Conservation (phyloP, 2,888 invertebrate species). For the Linnaemya tessellans region DNA sequence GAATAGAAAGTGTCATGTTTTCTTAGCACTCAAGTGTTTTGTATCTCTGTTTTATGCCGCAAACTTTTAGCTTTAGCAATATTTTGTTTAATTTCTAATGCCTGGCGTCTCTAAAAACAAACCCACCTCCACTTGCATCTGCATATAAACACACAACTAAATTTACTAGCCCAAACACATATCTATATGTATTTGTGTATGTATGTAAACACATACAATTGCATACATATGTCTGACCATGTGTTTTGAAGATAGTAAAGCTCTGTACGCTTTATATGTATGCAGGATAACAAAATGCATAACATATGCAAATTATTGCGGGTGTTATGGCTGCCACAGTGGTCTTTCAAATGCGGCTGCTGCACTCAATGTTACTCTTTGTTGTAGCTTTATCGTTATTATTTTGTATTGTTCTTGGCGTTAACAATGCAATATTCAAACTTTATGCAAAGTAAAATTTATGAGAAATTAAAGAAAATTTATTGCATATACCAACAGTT, state of each 20-base stretch:
- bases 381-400: slow-evolving; percentile 61
- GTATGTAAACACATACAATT: too few relatives aligned
- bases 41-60: slow-evolving; percentile 42
- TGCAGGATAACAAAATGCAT: slow-evolving; percentile 66
- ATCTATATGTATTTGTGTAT: not conserved
- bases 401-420: slow-evolving; percentile 71
- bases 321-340: slow-evolving; percentile 63
- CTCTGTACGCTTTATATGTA: slow-evolving; percentile 49
- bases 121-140: slow-evolving; percentile 63
- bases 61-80: slow-evolving; percentile 44
- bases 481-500: slow-evolving; percentile 76
- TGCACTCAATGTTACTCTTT: slow-evolving; percentile 42
- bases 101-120: slow-evolving; percentile 63
- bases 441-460: slow-evolving; percentile 80
- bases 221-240: too few relatives aligned
- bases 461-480: slow-evolving; percentile 82
- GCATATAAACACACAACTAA: not conserved
- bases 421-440: slow-evolving; percentile 71
- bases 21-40: slow-evolving; percentile 61
- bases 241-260: slow-evolving; percentile 3
- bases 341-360: slow-evolving; percentile 46
- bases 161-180: not conserved
- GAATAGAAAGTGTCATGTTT: slow-evolving; percentile 70
- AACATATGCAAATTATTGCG: slow-evolving; percentile 71
- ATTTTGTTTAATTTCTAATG: slow-evolving; percentile 61